These are phyloP conservation scores for Hippolais icterina DNA, from an alignment of 2,113 vertebrate genomes.

Conservation along the genomic window DNA sequence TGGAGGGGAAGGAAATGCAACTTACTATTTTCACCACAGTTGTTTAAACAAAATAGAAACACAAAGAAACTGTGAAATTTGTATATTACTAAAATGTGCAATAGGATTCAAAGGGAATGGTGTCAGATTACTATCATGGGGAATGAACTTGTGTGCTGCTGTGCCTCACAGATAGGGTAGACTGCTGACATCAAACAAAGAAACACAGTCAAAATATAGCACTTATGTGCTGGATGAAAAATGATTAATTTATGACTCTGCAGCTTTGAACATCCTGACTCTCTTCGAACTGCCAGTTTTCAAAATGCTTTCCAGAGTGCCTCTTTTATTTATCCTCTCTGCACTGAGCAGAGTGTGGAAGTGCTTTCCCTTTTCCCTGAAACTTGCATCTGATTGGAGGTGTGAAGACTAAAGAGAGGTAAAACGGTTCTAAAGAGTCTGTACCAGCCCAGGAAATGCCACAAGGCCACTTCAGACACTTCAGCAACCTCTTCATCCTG, in stretches of 20 bases:
- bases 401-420: neutral
- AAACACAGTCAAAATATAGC: neutral
- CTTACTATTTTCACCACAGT: neutral
- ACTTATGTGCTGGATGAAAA: neutral
- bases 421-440: neutral
- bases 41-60: neutral
- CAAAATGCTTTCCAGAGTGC: neutral
- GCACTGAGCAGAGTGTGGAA: neutral
- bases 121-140: neutral
- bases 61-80: neutral
- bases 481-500: neutral
- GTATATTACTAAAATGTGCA: neutral
- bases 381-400: neutral
- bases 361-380: neutral
- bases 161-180: neutral
- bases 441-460: neutral
- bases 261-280: neutral
- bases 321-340: neutral
- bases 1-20: neutral
- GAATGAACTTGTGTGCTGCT: neutral
- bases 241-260: constrained; percentile 1
- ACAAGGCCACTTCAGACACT: neutral
- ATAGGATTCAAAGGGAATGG: neutral
- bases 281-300: constrained; percentile 21
- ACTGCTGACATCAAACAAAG: neutral